Evolutionary conservation across 2,113 vertebrate genomes (phyloP).

Genomic region (Mustelus asterias): DNA sequence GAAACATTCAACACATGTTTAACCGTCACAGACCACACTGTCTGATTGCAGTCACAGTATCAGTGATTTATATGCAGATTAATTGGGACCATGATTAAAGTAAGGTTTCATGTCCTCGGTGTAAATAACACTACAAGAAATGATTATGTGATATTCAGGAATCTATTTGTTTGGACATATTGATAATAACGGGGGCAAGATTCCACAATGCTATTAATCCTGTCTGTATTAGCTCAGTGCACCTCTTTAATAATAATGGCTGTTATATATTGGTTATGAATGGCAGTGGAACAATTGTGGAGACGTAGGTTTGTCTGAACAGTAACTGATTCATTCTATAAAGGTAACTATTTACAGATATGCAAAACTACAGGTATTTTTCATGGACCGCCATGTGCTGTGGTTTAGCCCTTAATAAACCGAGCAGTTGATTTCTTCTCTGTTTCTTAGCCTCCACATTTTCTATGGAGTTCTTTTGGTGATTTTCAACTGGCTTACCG

Average conservation of each 20-base stretch:
- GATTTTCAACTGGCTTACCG: too few species aligned
- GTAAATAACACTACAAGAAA: conserved; percentile 32
- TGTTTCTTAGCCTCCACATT: too few species aligned
- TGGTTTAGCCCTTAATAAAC: too few species aligned
- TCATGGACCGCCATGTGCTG: too few species aligned
- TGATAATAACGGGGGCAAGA: neutral
- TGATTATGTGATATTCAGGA: conserved; percentile 1
- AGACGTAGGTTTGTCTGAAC: too few species aligned
- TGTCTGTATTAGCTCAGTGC: neutral
- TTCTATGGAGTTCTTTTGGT: too few species aligned
- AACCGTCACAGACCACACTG: neutral
- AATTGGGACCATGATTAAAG: conserved; percentile 31
- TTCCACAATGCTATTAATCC: neutral
- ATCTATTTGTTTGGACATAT: conserved; percentile 29
- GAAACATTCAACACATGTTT: neutral
- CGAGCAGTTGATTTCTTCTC: too few species aligned
- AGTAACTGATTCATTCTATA: too few species aligned
- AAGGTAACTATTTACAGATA: too few species aligned
- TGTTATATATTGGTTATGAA: too few species aligned
- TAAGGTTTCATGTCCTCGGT: conserved; percentile 15
- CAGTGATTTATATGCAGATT: conserved; percentile 27
- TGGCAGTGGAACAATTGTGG: too few species aligned
- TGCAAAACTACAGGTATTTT: too few species aligned
- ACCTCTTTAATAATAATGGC: conserved; percentile 5
- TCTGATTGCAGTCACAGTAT: conserved; percentile 2